Evolutionary conservation across 1,140 invertebrate species (phyloP).

Genomic region (Spodoptera litura): DNA sequence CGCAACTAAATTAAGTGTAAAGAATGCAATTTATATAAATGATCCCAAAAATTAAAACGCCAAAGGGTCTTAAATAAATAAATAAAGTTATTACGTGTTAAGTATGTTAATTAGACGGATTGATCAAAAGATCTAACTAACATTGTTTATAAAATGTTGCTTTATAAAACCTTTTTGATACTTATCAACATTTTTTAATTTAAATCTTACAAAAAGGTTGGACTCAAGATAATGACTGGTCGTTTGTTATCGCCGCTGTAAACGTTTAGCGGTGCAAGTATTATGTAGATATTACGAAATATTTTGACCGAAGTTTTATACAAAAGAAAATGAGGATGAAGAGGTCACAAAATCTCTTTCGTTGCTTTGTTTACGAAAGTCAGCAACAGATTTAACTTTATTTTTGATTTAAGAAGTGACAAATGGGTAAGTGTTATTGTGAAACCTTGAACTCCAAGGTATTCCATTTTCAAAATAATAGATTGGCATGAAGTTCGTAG

Average conservation of each 20-base stretch:
- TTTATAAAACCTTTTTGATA: background rate
- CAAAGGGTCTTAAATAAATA: background rate
- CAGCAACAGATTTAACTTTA: no score
- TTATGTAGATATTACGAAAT: background rate
- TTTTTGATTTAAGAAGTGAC: no score
- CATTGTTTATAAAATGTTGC: background rate
- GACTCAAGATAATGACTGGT: background rate
- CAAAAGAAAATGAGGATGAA: background rate
- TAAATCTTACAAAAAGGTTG: conserved; percentile 18
- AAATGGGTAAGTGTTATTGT: no score
- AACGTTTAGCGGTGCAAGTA: background rate
- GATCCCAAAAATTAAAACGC: no score
- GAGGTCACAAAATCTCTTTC: background rate
- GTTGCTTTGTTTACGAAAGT: background rate
- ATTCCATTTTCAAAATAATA: no score
- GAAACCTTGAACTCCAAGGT: no score
- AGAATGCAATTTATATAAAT: no score
- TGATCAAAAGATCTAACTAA: conserved; percentile 18
- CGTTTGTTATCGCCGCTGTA: conserved; percentile 10
- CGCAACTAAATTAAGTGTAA: no score
- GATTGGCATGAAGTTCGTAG: no score
- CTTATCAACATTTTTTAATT: conserved; percentile 24
- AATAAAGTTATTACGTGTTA: background rate
- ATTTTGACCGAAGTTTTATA: background rate
- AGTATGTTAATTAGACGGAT: conserved; percentile 2